phyloP scores from a whole-genome alignment of 2,888 invertebrate species.

The Trichogramma evanescens region DNA sequence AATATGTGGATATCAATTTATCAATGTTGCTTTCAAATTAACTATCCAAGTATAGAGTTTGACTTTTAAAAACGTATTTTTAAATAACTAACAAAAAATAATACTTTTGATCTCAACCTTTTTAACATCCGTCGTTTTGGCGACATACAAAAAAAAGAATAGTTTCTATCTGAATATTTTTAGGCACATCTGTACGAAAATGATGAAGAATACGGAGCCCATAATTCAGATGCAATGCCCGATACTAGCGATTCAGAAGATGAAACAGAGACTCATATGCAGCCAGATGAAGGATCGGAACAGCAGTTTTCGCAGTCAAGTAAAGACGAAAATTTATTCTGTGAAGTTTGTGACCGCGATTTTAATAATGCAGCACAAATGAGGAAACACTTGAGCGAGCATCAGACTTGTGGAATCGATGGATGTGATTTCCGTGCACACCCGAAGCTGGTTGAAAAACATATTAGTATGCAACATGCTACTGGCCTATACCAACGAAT shows the following conservation, averaged over 20 bases:
- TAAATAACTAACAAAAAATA: too few relatives aligned
- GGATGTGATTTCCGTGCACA: slow-evolving; percentile 76
- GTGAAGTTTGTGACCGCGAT: slow-evolving; percentile 76
- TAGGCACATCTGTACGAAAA: slow-evolving; percentile 34
- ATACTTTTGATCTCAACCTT: too few relatives aligned
- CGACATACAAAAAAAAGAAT: slow-evolving; percentile 11
- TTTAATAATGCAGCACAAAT: slow-evolving; percentile 58
- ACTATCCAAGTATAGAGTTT: too few relatives aligned
- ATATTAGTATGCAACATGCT: slow-evolving; percentile 75
- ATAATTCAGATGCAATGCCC: slow-evolving; percentile 1
- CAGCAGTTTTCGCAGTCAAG: slow-evolving; percentile 16
- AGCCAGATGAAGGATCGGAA: slow-evolving; percentile 9
- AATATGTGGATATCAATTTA: too few relatives aligned
- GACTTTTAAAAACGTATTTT: too few relatives aligned
- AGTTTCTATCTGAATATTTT: slow-evolving; percentile 26
- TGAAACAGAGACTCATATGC: background rate
- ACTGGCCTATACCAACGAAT: slow-evolving; percentile 78
- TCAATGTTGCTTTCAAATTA: background rate
- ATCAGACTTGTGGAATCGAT: slow-evolving; percentile 72
- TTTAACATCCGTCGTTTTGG: slow-evolving; percentile 18
- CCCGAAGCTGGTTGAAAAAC: slow-evolving; percentile 70
- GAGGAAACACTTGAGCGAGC: slow-evolving; percentile 63
- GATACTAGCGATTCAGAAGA: background rate
- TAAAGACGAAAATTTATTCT: slow-evolving; percentile 46
- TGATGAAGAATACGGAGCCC: slow-evolving; percentile 6